These are phyloP conservation scores for Malurus elegans DNA, from an alignment of 2,113 vertebrate genomes.

Conservation along the genomic window DNA sequence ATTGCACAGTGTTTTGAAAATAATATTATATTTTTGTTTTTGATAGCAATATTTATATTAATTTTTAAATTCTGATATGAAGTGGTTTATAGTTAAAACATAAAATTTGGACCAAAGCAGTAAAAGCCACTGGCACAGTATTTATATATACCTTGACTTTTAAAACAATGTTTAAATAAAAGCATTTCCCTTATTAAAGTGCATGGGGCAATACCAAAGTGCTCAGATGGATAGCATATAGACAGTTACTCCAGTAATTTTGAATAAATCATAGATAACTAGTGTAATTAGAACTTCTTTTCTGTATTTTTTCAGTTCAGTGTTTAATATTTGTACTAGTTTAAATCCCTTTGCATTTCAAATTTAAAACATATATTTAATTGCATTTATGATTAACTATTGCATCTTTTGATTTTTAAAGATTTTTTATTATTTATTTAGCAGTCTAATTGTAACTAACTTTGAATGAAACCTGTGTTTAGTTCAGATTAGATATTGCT, in stretches of 20 bases:
- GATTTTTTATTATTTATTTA: neutral
- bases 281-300: neutral
- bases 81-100: neutral
- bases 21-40: neutral
- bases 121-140: neutral
- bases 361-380: neutral
- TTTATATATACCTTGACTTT: neutral
- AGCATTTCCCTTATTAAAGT: neutral
- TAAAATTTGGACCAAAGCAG: neutral
- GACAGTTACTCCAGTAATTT: neutral
- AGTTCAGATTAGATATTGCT: neutral
- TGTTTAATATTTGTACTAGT: neutral
- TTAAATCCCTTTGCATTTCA: neutral
- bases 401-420: neutral
- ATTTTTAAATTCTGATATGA: conserved; percentile 19
- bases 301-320: neutral
- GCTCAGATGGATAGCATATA: neutral
- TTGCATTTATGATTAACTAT: neutral
- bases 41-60: neutral
- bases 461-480: neutral
- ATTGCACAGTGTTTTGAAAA: neutral
- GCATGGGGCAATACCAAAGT: neutral
- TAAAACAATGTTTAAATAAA: neutral
- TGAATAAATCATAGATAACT: neutral
- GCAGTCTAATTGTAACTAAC: neutral